Percentiles rank a stretch among this genome's conserved stretches.
phyloP scores from a whole-genome alignment of 92 coral and sea anemone species.

The Ricordea florida region DNA sequence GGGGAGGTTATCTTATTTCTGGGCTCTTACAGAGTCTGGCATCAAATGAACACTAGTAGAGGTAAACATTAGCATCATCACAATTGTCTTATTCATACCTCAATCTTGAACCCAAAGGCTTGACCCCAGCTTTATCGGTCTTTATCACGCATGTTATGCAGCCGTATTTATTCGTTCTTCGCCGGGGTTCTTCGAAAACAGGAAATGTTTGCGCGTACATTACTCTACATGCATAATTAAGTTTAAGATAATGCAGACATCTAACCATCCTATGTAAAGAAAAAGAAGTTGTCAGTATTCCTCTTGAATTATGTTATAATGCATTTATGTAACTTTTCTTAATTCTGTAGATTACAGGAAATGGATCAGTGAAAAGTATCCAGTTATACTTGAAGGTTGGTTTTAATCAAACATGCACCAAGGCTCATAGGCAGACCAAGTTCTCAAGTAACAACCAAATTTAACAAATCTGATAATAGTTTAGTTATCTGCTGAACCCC shows the following conservation, averaged over 20 bases:
- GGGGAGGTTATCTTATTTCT: conserved; percentile 82
- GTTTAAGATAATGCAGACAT: too few species aligned
- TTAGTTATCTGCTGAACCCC: too few species aligned
- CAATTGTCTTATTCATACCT: not conserved
- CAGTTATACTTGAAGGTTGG: conserved; percentile 81
- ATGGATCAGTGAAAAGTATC: conserved; percentile 80
- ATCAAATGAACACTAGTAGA: conserved; percentile 89
- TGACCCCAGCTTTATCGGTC: not conserved
- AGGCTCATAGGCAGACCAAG: not conserved
- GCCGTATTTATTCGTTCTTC: not conserved
- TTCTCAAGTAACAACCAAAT: not conserved
- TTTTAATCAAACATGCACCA: not conserved
- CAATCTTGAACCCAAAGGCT: too few species aligned
- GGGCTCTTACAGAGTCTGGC: conserved; percentile 94
- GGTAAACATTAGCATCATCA: conserved; percentile 35
- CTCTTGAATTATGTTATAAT: not conserved
- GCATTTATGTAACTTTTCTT: not conserved
- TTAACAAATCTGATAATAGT: too few species aligned
- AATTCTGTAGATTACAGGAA: conserved; percentile 68
- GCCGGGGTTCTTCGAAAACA: not conserved
- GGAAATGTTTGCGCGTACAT: not conserved
- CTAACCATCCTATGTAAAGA: not conserved
- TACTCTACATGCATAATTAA: too few species aligned
- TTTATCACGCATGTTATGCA: not conserved
- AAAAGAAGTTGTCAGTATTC: not conserved